These are phyloP conservation scores for Trachelipus rathkii DNA, from an alignment of 1,140 invertebrate genomes.

Conservation along the genomic window DNA sequence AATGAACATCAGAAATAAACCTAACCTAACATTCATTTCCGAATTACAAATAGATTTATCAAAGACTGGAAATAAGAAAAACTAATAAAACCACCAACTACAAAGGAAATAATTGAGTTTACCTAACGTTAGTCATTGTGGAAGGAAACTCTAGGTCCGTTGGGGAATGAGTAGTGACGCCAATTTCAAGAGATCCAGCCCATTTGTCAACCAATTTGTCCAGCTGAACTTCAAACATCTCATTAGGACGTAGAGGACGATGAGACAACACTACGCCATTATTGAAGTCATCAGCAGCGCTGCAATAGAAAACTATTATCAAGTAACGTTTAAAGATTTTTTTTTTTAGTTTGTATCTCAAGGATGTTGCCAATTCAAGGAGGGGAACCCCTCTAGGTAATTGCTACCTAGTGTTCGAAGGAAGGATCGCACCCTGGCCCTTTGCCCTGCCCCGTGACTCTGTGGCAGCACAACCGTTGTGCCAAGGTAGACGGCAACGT, in stretches of 20 bases:
- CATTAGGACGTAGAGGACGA: conserved; percentile 72
- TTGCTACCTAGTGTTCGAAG: too few species aligned
- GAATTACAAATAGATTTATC: background rate
- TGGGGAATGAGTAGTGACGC: conserved; percentile 52
- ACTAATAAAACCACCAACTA: background rate
- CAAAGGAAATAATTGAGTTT: conserved; percentile 38
- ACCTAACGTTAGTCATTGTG: conserved; percentile 93
- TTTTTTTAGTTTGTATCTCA: too few species aligned
- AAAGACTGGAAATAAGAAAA: too few species aligned
- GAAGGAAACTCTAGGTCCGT: conserved; percentile 77
- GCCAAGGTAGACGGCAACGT: too few species aligned
- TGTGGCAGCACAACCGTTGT: too few species aligned
- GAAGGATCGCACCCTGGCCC: too few species aligned
- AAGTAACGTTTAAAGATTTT: background rate
- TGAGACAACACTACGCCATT: conserved; percentile 91
- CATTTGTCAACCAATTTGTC: conserved; percentile 87
- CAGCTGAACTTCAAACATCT: conserved; percentile 85
- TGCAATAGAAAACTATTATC: conserved; percentile 50
- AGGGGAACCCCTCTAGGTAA: too few species aligned
- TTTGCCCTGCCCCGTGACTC: too few species aligned
- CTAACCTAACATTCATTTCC: conserved; percentile 33
- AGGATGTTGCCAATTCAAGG: background rate
- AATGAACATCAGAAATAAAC: too few species aligned
- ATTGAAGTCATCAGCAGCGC: conserved; percentile 89
- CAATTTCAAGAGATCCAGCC: conserved; percentile 91